Conservation (phyloP, 92 coral and sea anemone genomes). For the Bergia sp. region DNA sequence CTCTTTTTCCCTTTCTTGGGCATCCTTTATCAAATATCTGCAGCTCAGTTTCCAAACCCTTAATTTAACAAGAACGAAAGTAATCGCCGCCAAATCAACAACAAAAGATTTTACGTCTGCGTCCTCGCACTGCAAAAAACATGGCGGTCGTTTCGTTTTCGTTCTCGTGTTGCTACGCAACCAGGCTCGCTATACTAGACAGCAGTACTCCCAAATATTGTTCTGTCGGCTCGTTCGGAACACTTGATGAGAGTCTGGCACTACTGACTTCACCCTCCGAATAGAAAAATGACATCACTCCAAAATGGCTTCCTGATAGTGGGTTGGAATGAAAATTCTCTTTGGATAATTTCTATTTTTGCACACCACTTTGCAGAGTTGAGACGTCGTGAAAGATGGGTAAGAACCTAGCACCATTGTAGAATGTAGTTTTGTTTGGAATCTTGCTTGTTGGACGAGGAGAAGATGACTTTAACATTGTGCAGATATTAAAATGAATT, state of each 20-base stretch:
- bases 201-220: no score
- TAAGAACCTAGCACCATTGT: background rate
- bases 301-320: conserved; percentile 21
- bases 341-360: conserved; percentile 28
- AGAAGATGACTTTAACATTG: background rate
- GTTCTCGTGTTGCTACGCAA: conserved; percentile 36
- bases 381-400: conserved; percentile 34
- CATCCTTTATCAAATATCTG: conserved; percentile 34
- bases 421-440: background rate
- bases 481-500: background rate
- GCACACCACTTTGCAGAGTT: background rate
- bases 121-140: background rate
- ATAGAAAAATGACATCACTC: conserved; percentile 28
- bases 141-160: conserved; percentile 25
- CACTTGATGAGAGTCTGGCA: background rate
- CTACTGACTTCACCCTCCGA: conserved; percentile 31
- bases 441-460: background rate
- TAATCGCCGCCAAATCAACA: background rate
- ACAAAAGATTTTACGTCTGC: background rate
- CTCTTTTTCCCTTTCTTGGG: conserved; percentile 96
- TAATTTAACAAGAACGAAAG: background rate
- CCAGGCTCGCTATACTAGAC: background rate
- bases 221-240: background rate
- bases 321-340: background rate
- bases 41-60: background rate